phyloP scores from a whole-genome alignment of 2,888 invertebrate species.

The Watsonalla binaria region DNA sequence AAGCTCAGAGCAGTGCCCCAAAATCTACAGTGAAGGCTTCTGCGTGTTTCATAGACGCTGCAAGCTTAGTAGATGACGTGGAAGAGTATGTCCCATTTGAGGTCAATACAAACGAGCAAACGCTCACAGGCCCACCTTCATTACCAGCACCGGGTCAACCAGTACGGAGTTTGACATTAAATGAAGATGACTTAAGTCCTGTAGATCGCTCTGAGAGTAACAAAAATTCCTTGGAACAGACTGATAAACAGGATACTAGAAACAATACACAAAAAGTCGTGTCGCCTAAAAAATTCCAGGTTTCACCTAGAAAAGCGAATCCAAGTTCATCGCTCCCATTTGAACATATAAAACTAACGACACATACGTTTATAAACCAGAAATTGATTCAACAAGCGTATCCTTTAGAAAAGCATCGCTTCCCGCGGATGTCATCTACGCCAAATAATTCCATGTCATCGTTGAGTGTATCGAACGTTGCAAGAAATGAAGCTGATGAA shows the following conservation, averaged over 20 bases:
- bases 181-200: constrained; percentile 47
- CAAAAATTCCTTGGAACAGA: constrained; percentile 62
- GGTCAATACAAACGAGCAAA: constrained; percentile 11
- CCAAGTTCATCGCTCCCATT: constrained; percentile 40
- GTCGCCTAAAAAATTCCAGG: constrained; percentile 60
- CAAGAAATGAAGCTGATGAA: no score
- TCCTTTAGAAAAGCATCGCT: no score
- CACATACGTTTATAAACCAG: no score
- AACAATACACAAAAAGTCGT: constrained; percentile 56
- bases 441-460: no score
- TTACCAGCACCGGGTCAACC: constrained; percentile 44
- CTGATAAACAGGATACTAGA: constrained; percentile 41
- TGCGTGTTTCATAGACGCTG: constrained; percentile 87
- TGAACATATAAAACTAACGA: constrained; percentile 17
- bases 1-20: constrained; percentile 15
- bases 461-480: no score
- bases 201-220: constrained; percentile 58
- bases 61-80: constrained; percentile 85
- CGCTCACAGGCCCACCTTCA: neutral
- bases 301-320: constrained; percentile 56
- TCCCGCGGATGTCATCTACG: no score
- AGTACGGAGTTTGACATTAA: constrained; percentile 42
- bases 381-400: no score
- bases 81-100: constrained; percentile 50
- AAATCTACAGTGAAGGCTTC: constrained; percentile 46